Conservation (phyloP, 64 coral and sea anemone genomes). For the Montipora capricornis region DNA sequence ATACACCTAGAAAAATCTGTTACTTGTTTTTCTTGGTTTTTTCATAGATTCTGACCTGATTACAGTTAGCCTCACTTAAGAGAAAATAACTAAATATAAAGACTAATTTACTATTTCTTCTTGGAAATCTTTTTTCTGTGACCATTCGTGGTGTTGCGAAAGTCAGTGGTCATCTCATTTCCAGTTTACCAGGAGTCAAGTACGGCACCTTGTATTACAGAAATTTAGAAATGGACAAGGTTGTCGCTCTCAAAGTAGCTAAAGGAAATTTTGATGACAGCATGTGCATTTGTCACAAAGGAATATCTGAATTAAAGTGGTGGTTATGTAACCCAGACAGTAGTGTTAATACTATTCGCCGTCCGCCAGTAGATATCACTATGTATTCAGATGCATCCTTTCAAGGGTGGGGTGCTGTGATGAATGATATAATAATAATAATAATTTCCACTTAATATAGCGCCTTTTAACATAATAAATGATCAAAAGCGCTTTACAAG, state of each 20-base stretch:
- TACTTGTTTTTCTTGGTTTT: conserved; percentile 62
- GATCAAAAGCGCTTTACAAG: no score
- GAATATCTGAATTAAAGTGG: conserved; percentile 40
- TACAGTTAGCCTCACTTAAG: conserved; percentile 40
- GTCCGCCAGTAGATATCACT: conserved; percentile 19
- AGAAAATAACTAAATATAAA: conserved; percentile 57
- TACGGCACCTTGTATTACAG: conserved; percentile 67
- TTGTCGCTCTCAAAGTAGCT: conserved; percentile 20
- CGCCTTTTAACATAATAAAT: no score
- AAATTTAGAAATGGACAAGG: conserved; percentile 60
- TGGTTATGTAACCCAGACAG: conserved; percentile 25
- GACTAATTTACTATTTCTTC: background rate
- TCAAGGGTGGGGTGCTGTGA: conserved; percentile 42
- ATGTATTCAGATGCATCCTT: conserved; percentile 14
- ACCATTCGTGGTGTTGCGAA: conserved; percentile 45
- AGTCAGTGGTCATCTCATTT: conserved; percentile 46
- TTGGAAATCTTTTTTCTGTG: background rate
- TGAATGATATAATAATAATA: background rate
- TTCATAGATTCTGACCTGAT: conserved; percentile 62
- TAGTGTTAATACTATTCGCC: conserved; percentile 34
- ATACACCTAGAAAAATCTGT: conserved; percentile 31
- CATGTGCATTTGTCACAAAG: conserved; percentile 17
- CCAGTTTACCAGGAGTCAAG: conserved; percentile 41
- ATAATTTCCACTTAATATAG: no score
- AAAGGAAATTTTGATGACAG: conserved; percentile 49